phyloP scores from a whole-genome alignment of 2,113 vertebrate species.

The Salvelinus fontinalis region DNA sequence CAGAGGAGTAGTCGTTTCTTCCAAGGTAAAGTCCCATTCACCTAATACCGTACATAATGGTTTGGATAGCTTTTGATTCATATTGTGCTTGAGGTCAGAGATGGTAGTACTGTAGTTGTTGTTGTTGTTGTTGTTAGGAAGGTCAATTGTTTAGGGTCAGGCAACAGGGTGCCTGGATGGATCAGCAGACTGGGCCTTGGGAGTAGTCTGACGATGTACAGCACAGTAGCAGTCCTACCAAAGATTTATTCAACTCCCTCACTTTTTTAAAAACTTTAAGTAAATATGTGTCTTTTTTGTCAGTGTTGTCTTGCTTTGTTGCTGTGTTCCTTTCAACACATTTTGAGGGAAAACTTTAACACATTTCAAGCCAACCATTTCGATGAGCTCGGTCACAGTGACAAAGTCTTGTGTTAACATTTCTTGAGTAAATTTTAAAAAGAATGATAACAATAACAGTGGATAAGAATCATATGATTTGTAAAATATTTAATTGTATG shows the following conservation, averaged over 20 bases:
- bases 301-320: too few relatives aligned
- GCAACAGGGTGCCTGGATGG: too few relatives aligned
- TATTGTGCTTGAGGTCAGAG: not conserved
- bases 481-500: not conserved
- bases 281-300: too few relatives aligned
- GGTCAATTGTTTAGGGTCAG: too few relatives aligned
- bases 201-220: too few relatives aligned
- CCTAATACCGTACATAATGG: not conserved
- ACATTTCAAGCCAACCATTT: not conserved
- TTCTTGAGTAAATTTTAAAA: not conserved
- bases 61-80: not conserved
- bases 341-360: not conserved
- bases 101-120: too few relatives aligned
- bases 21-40: not conserved
- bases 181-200: too few relatives aligned
- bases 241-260: too few relatives aligned
- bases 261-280: too few relatives aligned
- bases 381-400: not conserved
- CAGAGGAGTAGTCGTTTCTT: slow-evolving; percentile 28
- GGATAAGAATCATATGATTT: not conserved
- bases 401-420: too few relatives aligned
- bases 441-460: slow-evolving; percentile 20
- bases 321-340: not conserved
- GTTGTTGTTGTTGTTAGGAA: too few relatives aligned
- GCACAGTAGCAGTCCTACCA: too few relatives aligned